Percentiles rank a stretch among this genome's conserved stretches.
phyloP scores from a whole-genome alignment of 2,888 invertebrate species.

The Parnassius mnemosyne region DNA sequence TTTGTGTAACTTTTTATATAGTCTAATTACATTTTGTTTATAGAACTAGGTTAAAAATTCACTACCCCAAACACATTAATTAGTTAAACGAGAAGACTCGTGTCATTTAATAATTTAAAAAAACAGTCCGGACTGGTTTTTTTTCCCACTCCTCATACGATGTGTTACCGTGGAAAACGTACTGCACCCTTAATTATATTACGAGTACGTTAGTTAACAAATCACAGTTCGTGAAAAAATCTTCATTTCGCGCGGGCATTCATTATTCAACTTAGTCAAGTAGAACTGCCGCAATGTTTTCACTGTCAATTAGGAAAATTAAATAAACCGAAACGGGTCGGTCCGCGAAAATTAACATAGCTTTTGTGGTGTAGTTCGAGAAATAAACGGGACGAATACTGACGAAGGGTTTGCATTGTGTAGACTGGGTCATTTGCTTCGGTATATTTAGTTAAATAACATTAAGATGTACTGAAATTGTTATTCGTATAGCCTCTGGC shows the following conservation, averaged over 20 bases:
- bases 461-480: conserved; percentile 1
- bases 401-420: conserved; percentile 21
- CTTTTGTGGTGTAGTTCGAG: conserved; percentile 40
- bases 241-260: conserved; percentile 48
- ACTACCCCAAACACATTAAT: neutral
- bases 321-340: conserved; percentile 61
- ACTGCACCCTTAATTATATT: conserved; percentile 46
- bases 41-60: neutral
- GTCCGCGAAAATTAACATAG: conserved; percentile 64
- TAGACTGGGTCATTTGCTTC: conserved; percentile 11
- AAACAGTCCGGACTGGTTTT: conserved; percentile 2
- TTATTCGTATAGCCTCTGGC: no score
- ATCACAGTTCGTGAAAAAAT: conserved; percentile 49
- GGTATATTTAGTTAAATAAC: conserved; percentile 16
- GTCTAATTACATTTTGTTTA: no score
- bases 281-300: conserved; percentile 47
- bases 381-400: conserved; percentile 16
- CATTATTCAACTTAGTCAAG: conserved; percentile 52
- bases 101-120: conserved; percentile 16
- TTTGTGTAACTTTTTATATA: no score
- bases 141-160: conserved; percentile 11
- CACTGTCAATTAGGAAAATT: conserved; percentile 72
- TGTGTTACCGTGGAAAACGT: conserved; percentile 19
- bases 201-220: conserved; percentile 53
- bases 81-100: conserved; percentile 5